Percentiles rank a stretch among this genome's conserved stretches.
phyloP scores from a whole-genome alignment of 1,140 invertebrate genomes.

The Drosophila bocqueti region DNA sequence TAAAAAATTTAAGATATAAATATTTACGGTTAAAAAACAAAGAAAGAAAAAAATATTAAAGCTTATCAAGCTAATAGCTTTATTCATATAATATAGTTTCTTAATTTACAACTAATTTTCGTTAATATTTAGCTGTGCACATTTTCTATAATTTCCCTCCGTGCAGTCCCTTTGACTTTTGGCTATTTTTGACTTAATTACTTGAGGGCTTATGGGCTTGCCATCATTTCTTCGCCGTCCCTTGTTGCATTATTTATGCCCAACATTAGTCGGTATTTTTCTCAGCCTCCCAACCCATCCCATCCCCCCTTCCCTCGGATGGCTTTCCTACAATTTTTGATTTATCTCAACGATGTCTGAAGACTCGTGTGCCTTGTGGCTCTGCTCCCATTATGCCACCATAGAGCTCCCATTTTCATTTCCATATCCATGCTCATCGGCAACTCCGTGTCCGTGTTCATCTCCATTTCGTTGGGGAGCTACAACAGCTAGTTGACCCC shows the following conservation, averaged over 20 bases:
- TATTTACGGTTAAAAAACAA: rapidly evolving
- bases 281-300: neutral
- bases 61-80: too few species aligned
- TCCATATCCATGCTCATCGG: constrained; percentile 34
- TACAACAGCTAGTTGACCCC: constrained; percentile 74
- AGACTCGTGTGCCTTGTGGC: constrained; percentile 29
- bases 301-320: neutral
- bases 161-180: constrained; percentile 33
- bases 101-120: neutral
- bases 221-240: constrained; percentile 5
- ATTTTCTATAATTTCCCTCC: neutral
- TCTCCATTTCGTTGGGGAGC: constrained; percentile 60
- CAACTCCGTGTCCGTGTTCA: constrained; percentile 29
- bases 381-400: constrained; percentile 54
- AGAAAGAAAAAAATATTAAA: too few species aligned
- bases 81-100: too few species aligned
- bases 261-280: constrained; percentile 48
- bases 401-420: constrained; percentile 31
- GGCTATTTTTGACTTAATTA: constrained; percentile 77
- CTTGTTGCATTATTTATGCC: constrained; percentile 49
- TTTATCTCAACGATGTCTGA: constrained; percentile 48
- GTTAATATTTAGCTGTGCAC: neutral
- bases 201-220: constrained; percentile 56
- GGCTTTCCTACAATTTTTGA: constrained; percentile 46
- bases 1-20: neutral